A percentile compares a stretch with the other conserved stretches of the same genome.
phyloP scores from a whole-genome alignment of 2,797 vertebrate species.

The Thamnophis elegans region DNA sequence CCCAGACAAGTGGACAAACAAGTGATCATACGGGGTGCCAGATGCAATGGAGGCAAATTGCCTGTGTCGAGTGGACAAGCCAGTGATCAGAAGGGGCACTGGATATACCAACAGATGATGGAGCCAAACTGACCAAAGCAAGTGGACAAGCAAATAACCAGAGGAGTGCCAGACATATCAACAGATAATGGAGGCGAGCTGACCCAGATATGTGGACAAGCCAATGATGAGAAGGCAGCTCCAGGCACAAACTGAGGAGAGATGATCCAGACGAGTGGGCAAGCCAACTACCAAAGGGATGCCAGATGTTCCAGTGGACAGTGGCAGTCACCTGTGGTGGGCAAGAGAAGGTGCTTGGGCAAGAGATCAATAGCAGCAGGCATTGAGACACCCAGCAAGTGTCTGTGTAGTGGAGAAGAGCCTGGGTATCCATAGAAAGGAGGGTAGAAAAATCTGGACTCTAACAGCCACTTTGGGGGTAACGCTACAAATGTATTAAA shows the following conservation, averaged over 20 bases:
- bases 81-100: neutral
- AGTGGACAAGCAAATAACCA: neutral
- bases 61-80: neutral
- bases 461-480: neutral
- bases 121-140: rapidly evolving
- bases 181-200: neutral
- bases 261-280: neutral
- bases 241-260: neutral
- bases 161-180: neutral
- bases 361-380: neutral
- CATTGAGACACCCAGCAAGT: neutral
- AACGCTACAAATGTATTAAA: neutral
- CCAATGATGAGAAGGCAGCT: neutral
- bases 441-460: neutral
- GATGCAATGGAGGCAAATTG: no score
- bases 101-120: neutral
- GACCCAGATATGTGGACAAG: neutral
- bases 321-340: neutral
- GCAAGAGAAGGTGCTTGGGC: neutral
- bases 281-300: neutral
- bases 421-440: neutral
- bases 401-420: neutral
- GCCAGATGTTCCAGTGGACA: neutral
- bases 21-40: neutral
- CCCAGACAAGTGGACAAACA: neutral